These are phyloP conservation scores for Chelon auratus DNA, from an alignment of 2,797 vertebrate genomes.

Conservation along the genomic window DNA sequence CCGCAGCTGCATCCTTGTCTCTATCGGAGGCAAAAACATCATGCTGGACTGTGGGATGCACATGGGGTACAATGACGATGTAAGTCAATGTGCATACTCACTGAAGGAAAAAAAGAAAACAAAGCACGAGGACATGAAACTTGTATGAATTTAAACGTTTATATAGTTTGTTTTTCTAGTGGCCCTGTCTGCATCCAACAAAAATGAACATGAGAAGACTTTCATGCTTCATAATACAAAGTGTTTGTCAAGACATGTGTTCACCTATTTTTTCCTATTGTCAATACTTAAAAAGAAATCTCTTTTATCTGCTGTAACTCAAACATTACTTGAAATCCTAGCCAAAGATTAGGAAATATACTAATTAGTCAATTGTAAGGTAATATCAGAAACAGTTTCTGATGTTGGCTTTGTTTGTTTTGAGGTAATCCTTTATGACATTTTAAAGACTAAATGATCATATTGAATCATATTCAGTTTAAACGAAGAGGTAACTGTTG, in stretches of 20 bases:
- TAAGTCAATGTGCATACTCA: constrained; percentile 69
- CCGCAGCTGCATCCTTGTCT: constrained; percentile 97
- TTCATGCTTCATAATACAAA: no score
- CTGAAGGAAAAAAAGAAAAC: no score
- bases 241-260: no score
- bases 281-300: no score
- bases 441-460: background rate
- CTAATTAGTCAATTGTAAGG: background rate
- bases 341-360: background rate
- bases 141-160: no score
- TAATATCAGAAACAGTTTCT: background rate
- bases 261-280: no score
- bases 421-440: background rate
- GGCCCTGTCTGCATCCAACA: no score
- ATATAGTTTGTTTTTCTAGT: no score
- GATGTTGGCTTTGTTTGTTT: background rate
- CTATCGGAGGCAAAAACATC: constrained; percentile 97
- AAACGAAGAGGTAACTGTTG: background rate
- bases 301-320: background rate
- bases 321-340: background rate
- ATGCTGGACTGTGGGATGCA: constrained; percentile 99
- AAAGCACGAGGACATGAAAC: no score
- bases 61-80: constrained; percentile 98
- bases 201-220: no score
- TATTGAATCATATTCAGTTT: background rate